phyloP scores from a whole-genome alignment of 2,797 vertebrate genomes.

The Pangasius larnaudii region DNA sequence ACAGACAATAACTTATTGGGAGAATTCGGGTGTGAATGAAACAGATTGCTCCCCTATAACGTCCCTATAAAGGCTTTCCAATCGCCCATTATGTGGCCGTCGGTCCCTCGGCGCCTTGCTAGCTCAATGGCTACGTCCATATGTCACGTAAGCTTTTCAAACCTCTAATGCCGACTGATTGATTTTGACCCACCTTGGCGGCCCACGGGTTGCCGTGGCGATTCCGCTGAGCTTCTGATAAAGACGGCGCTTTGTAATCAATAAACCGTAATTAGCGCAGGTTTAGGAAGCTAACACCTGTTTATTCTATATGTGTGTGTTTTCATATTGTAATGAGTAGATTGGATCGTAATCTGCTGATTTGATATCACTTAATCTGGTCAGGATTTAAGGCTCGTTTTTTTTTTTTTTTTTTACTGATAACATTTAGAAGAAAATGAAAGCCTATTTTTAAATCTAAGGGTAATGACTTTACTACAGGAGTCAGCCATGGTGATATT shows the following conservation, averaged over 20 bases:
- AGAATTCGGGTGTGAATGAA: slow-evolving; percentile 23
- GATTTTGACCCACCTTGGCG: slow-evolving; percentile 88
- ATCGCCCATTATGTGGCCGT: slow-evolving; percentile 33
- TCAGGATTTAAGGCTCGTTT: slow-evolving; percentile 15
- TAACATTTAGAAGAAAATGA: slow-evolving; percentile 15
- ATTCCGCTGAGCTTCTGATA: slow-evolving; percentile 91
- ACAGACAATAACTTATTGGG: slow-evolving; percentile 42
- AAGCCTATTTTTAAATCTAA: background rate
- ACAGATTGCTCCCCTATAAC: slow-evolving; percentile 35
- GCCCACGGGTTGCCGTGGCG: slow-evolving; percentile 83
- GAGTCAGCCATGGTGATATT: no score
- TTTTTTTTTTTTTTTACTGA: background rate
- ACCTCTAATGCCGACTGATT: slow-evolving; percentile 80
- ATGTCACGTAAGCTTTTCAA: slow-evolving; percentile 54
- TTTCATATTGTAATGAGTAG: slow-evolving; percentile 45
- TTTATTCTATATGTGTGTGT: slow-evolving; percentile 26
- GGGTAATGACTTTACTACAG: slow-evolving; percentile 4
- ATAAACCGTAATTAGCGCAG: slow-evolving; percentile 95
- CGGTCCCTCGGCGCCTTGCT: slow-evolving; percentile 22
- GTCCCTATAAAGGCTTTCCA: slow-evolving; percentile 17
- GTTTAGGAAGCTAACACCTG: slow-evolving; percentile 67
- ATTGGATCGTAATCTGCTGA: slow-evolving; percentile 64
- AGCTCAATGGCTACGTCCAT: slow-evolving; percentile 48
- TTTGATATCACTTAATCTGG: slow-evolving; percentile 71
- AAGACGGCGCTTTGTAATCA: slow-evolving; percentile 92